A percentile compares a stretch with the other conserved stretches of the same genome.
Evolutionary conservation across 2,113 vertebrate genomes (phyloP).

Genomic region (Mesitornis unicolor): DNA sequence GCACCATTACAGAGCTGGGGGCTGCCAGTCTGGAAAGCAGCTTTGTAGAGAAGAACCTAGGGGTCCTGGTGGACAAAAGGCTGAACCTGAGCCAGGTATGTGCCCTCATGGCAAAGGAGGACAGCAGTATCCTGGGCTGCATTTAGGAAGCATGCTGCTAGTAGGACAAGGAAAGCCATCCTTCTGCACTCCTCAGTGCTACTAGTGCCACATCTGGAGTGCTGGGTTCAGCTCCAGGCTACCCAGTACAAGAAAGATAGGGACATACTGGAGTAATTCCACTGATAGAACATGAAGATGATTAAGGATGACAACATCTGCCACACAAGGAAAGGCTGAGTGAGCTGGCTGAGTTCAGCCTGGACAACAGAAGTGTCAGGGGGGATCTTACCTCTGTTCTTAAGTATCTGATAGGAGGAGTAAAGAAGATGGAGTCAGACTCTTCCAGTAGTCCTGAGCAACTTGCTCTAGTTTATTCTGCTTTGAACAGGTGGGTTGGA

Average conservation of each 20-base stretch:
- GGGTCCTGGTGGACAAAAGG: not conserved
- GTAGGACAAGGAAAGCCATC: not conserved
- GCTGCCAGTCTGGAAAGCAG: not conserved
- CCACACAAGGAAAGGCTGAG: not conserved
- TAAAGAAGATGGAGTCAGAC: not conserved
- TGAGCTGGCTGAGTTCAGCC: not conserved
- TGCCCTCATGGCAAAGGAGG: fast-evolving
- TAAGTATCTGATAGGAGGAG: not conserved
- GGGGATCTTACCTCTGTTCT: not conserved
- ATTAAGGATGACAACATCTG: not conserved
- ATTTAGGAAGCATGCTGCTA: not conserved
- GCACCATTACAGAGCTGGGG: fast-evolving
- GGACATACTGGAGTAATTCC: not conserved
- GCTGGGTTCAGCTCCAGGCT: not conserved
- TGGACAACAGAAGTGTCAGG: not conserved
- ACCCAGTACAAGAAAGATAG: not conserved
- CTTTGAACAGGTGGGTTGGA: not conserved
- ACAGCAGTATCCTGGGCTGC: not conserved
- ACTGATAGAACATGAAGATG: not conserved
- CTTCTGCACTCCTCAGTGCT: not conserved
- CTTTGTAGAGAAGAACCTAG: not conserved
- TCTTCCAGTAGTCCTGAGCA: not conserved
- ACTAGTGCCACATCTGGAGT: not conserved
- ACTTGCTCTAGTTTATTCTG: not conserved
- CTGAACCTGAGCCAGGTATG: not conserved